Evolutionary conservation across 2,888 invertebrate species (phyloP).

Genomic region (Tetranychus piercei): DNA sequence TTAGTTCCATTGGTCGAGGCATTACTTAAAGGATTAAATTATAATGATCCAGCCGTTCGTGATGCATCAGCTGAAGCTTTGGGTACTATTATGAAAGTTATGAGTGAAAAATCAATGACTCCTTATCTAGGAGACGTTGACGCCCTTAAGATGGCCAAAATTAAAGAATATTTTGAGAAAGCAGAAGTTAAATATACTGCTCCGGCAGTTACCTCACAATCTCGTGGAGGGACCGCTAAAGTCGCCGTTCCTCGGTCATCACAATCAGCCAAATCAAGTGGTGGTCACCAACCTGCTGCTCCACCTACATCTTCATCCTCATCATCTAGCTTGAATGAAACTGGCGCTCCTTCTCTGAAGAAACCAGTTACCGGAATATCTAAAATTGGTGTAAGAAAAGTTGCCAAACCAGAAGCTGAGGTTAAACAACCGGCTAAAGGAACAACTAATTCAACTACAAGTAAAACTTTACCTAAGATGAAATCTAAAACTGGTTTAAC

Average conservation of each 20-base stretch:
- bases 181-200: conserved; percentile 41
- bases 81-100: conserved; percentile 78
- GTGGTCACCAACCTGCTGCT: conserved; percentile 2
- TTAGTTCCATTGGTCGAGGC: conserved; percentile 60
- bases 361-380: conserved; percentile 27
- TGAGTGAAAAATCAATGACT: conserved; percentile 71
- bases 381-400: conserved; percentile 32
- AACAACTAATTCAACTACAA: background rate
- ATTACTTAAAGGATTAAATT: conserved; percentile 46
- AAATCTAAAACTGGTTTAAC: conserved; percentile 17
- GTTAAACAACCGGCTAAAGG: background rate
- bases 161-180: conserved; percentile 82
- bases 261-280: background rate
- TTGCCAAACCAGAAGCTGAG: conserved; percentile 5
- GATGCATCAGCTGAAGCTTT: conserved; percentile 81
- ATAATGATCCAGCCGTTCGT: conserved; percentile 65
- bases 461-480: conserved; percentile 19
- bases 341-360: conserved; percentile 4
- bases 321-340: conserved; percentile 34
- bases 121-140: conserved; percentile 76
- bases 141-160: conserved; percentile 67
- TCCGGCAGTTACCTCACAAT: background rate
- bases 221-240: background rate
- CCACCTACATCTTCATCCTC: conserved; percentile 37
- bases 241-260: background rate